A percentile compares a stretch with the other conserved stretches of the same genome.
These are phyloP conservation scores for Caretta caretta DNA, from an alignment of 2,113 vertebrate species.

Conservation along the genomic window DNA sequence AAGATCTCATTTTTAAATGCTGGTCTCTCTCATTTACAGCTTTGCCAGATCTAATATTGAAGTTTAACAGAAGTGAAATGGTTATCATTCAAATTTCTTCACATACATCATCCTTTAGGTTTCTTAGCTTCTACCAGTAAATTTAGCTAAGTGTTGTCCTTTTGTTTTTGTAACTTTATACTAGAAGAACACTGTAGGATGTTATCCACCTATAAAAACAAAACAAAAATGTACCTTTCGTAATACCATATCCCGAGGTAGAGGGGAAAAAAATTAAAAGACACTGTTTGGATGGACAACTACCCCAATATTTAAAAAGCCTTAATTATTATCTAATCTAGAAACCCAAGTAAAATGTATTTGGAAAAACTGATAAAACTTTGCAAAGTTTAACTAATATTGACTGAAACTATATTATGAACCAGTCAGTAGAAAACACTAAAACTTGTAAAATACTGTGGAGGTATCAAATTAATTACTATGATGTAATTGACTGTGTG, in stretches of 20 bases:
- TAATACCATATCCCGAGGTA: neutral
- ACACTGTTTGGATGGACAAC: accelerated
- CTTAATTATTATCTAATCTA: neutral
- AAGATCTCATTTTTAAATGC: conserved; percentile 23
- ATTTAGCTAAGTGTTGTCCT: neutral
- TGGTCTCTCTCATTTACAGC: neutral
- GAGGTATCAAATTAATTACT: neutral
- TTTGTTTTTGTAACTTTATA: neutral
- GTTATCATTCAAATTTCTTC: neutral
- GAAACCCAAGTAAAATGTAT: neutral
- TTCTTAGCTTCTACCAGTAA: conserved; percentile 8
- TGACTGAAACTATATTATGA: accelerated
- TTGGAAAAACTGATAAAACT: neutral
- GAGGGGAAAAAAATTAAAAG: neutral
- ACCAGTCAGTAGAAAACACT: accelerated
- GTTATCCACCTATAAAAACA: neutral
- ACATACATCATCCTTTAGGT: conserved; percentile 32
- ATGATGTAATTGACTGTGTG: neutral
- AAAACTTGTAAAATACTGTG: neutral
- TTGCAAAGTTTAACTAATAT: neutral
- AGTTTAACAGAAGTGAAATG: too few relatives aligned
- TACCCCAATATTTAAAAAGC: neutral
- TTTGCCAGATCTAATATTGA: neutral
- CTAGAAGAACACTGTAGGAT: neutral
- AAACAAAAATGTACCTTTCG: neutral